Evolutionary conservation across 92 coral and sea anemone genomes (phyloP).

Genomic region (Zoanthus sociatus): DNA sequence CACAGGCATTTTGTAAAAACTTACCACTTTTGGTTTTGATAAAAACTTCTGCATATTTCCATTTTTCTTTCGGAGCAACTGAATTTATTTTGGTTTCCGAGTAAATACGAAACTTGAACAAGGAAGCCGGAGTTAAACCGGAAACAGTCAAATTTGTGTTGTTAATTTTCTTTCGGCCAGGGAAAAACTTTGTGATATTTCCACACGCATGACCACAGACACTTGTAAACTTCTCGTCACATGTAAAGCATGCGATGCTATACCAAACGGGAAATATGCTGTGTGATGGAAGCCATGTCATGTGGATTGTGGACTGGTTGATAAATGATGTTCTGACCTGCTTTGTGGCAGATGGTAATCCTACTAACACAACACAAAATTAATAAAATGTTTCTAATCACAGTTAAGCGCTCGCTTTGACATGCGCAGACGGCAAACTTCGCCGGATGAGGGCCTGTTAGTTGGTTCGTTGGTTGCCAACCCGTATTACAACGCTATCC

Average conservation of each 20-base stretch:
- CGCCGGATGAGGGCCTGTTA: too few species aligned
- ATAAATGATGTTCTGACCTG: slow-evolving; percentile 20
- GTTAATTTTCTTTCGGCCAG: not conserved
- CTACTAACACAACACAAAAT: slow-evolving; percentile 1
- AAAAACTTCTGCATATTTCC: slow-evolving; percentile 42
- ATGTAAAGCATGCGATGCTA: slow-evolving; percentile 25
- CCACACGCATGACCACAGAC: slow-evolving; percentile 3
- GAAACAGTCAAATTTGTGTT: not conserved
- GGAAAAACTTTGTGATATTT: slow-evolving; percentile 17
- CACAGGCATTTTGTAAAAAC: not conserved
- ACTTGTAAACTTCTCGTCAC: slow-evolving; percentile 6
- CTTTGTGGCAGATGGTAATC: slow-evolving; percentile 13
- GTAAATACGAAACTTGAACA: slow-evolving; percentile 46
- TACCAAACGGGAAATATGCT: slow-evolving; percentile 8
- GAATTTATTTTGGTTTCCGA: slow-evolving; percentile 25
- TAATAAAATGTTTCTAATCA: not conserved
- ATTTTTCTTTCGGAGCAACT: slow-evolving; percentile 31
- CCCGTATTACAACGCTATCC: too few species aligned
- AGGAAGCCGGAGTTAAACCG: slow-evolving; percentile 24
- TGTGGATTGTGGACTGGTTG: slow-evolving; percentile 15
- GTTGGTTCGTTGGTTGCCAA: too few species aligned
- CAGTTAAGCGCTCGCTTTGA: too few species aligned
- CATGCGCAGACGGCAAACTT: too few species aligned
- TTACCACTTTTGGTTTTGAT: slow-evolving; percentile 27
- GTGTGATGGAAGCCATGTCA: slow-evolving; percentile 33